Evolutionary conservation across 2,797 vertebrate species (phyloP), one percentile per base, ranked within the genome.

Genomic region (Dryobates pubescens): DNA sequence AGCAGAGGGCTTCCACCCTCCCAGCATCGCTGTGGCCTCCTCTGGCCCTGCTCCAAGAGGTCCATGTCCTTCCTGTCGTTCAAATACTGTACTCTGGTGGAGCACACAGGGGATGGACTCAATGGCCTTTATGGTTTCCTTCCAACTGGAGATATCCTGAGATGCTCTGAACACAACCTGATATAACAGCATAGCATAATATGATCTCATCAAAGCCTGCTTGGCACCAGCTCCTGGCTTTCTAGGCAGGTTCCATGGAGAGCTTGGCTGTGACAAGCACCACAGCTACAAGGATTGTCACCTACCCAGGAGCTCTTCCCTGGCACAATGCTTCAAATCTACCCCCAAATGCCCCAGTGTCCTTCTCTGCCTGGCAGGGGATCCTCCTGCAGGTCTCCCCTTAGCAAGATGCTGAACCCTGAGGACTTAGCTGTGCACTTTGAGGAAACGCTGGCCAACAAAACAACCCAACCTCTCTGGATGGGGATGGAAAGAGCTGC

Each of bases 341-440:
- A 65, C 57, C 38, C 6, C 1, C 70, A 76, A 82, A 54, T 63
- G 56, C 61, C 57, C 10, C 3, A 0, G 3, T 9, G 18, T 27
- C 18, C 45, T 82, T 27, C 17, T 27, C 29, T 30, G 23, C 22
- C 71, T 38, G 38, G 38, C 38, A 12, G 38, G 38, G 38, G 38
- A 38, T 12, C 38, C 38, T 38, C 38, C 38, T 29, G 10, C 57
- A 58, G 9, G 8, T 64, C 51, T 30, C 16, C 56, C 11, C 9
- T 17, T 1, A 1, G 34, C 19, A 43, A 47, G 63, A 65, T n/a
- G 41, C 12, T 27, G 57, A 85, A 65, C 6, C 3, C 82, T 14
- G 29, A 57, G 17, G 0, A 0, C 61, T 63, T 22, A 82, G 30
- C 51, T n/a, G 72, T 0, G 1, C 6, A 78, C 15, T 38, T 53